phyloP scores from a whole-genome alignment of 2,888 invertebrate genomes.

The Furcula furcula region DNA sequence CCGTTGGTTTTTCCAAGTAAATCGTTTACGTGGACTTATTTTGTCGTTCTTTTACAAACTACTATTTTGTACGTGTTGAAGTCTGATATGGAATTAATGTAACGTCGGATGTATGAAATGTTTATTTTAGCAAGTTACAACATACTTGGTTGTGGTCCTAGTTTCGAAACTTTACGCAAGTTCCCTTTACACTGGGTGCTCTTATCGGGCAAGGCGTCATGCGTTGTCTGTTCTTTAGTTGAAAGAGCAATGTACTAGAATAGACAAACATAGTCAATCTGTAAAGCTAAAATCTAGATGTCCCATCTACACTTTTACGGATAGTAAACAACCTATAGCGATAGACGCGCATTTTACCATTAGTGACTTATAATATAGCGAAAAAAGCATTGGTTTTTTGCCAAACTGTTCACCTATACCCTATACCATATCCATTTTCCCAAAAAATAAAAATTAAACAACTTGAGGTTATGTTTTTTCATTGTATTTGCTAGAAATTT shows the following conservation, averaged over 20 bases:
- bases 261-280: too few relatives aligned
- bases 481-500: too few relatives aligned
- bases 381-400: conserved; percentile 43
- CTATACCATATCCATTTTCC: too few relatives aligned
- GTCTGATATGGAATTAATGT: too few relatives aligned
- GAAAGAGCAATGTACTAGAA: conserved; percentile 53
- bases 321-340: conserved; percentile 11
- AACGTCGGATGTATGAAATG: too few relatives aligned
- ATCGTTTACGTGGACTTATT: conserved; percentile 4
- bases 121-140: conserved; percentile 17
- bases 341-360: too few relatives aligned
- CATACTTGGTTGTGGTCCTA: conserved; percentile 21
- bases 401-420: conserved; percentile 39
- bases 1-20: conserved; percentile 38
- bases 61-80: too few relatives aligned
- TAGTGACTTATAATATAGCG: too few relatives aligned
- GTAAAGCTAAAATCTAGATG: too few relatives aligned
- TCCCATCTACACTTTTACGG: conserved; percentile 24
- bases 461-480: too few relatives aligned
- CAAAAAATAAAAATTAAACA: too few relatives aligned
- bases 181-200: conserved; percentile 35
- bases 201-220: conserved; percentile 51
- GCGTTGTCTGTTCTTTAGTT: conserved; percentile 53
- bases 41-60: too few relatives aligned
- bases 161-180: conserved; percentile 36